Evolutionary conservation across 2,888 invertebrate species (phyloP), one percentile per base, ranked within the genome.

Genomic region (Rhingia campestris): DNA sequence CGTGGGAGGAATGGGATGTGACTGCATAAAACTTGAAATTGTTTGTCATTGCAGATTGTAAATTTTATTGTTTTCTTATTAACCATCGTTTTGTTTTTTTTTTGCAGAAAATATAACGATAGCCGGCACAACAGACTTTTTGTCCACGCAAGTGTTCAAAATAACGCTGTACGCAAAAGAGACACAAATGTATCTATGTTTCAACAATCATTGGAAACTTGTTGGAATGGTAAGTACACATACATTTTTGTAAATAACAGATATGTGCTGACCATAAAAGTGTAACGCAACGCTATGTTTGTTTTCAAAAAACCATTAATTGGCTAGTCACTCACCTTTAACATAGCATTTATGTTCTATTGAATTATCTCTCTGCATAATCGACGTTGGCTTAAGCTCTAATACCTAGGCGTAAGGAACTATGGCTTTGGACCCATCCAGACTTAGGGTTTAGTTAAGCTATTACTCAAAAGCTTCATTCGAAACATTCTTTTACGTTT

Each of bases 151-250:
- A 89, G 89, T 89, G 88, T 91, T 91, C 90, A 91, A 90, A 90
- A 89, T 91, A 89, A 90, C 91, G 72, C 88, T 91, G 88, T 90
- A 88, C 92, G 95, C 95, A 89, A 95, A 95, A 91, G 93, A 94
- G 90, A 94, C 94, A 89, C 93, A 94, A 91, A 94, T 94, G 93
- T 95, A 94, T 92, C 93, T 95, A 89, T 95, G 95, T 93, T 95
- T 95, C 94, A 95, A 94, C 92, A 92, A 92, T 91, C 93, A 93
- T 88, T 94, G 95, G 92, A 94, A 94, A 91, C 93, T 95, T 89
- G 94, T 95, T 88, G 95, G 95, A 92, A 93, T 94, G 93, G 94
- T 94, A 91, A 93, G 90, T 88, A 74, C 12, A 0, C 10, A n/a
- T 32, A 6, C 3, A 49, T 30, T 22, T 22, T 4, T 47, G 4